Conservation (phyloP, 2,113 vertebrate genomes). For the Sialia sialis region DNA sequence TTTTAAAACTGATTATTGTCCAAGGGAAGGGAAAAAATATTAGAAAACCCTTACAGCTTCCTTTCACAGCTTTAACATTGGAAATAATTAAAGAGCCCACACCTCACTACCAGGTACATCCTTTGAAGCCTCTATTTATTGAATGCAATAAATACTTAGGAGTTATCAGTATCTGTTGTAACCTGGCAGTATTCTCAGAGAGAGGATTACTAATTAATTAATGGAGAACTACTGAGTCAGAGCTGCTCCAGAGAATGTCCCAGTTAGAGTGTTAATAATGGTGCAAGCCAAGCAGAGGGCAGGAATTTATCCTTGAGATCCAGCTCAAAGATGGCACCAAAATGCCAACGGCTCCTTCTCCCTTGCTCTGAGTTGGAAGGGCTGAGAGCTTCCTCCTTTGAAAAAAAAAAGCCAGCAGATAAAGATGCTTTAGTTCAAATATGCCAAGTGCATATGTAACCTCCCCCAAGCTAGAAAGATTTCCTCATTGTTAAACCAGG, state of each 20-base stretch:
- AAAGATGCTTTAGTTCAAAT: constrained; percentile 26
- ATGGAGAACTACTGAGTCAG: constrained; percentile 1
- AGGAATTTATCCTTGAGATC: constrained; percentile 34
- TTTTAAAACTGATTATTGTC: neutral
- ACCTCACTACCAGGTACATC: neutral
- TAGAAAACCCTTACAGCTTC: neutral
- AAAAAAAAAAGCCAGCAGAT: neutral
- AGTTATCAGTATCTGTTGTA: constrained; percentile 6
- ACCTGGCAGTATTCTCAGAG: neutral
- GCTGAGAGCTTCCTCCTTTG: neutral
- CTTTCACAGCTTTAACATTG: neutral
- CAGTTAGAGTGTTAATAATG: neutral
- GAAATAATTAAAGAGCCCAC: neutral
- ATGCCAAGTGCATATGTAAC: neutral
- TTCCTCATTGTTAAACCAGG: constrained; percentile 29
- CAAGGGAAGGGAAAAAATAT: neutral
- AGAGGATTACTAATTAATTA: constrained; percentile 41
- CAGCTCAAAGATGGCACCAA: neutral
- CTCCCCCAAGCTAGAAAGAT: neutral
- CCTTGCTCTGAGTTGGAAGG: neutral
- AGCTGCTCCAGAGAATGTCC: neutral
- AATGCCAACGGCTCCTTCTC: neutral
- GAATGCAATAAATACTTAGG: constrained; percentile 25
- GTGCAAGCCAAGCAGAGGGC: neutral
- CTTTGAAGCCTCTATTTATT: constrained; percentile 29